phyloP scores from a whole-genome alignment of 2,888 invertebrate genomes.

The Rhagonycha fulva region DNA sequence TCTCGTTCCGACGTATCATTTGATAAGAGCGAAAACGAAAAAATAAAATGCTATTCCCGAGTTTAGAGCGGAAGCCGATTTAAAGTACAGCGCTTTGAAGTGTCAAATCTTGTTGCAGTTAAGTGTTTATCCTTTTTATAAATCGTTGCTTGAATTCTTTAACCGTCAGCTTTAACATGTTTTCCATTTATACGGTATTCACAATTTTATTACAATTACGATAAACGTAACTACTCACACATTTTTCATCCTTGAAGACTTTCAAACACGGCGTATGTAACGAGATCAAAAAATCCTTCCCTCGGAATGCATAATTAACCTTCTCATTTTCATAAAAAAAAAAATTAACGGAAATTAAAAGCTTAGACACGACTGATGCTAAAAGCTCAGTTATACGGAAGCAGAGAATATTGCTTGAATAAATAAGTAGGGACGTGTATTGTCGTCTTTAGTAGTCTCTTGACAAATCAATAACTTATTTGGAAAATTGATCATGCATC shows the following conservation, averaged over 20 bases:
- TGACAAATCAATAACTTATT: not conserved
- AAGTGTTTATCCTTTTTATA: constrained; percentile 9
- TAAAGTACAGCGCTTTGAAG: constrained; percentile 20
- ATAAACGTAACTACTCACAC: not conserved
- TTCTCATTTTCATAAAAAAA: not conserved
- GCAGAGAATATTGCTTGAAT: not conserved
- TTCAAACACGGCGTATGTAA: not conserved
- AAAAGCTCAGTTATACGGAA: not conserved
- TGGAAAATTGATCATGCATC: not conserved
- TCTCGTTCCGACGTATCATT: constrained; percentile 6
- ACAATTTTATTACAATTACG: not conserved
- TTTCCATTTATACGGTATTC: not conserved
- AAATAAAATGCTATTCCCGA: not conserved
- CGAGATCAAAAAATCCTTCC: not conserved
- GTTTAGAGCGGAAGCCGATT: constrained; percentile 12
- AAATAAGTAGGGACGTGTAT: not conserved
- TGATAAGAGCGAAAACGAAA: constrained; percentile 8
- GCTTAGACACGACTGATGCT: not conserved
- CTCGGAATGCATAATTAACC: not conserved
- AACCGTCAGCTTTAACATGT: not conserved
- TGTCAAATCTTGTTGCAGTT: constrained; percentile 16
- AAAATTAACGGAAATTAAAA: not conserved
- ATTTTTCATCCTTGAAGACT: not conserved
- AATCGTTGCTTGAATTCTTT: not conserved
- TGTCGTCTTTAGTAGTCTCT: not conserved